phyloP scores from a whole-genome alignment of 2,113 vertebrate genomes.

The Budorcas taxicolor region DNA sequence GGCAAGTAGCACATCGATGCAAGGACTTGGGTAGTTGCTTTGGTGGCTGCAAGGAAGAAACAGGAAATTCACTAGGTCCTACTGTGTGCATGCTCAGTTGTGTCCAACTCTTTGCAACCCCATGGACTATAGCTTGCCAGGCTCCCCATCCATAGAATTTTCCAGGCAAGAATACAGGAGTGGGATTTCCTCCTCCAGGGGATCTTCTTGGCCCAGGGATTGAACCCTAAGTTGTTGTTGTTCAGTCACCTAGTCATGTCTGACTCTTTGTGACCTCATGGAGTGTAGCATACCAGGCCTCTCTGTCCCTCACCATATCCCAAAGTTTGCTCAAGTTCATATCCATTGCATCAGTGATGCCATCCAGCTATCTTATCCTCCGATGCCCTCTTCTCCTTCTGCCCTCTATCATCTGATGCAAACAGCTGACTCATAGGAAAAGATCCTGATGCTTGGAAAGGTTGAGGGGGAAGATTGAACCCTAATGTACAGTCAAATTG shows the following conservation, averaged over 20 bases:
- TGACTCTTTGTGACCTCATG: neutral
- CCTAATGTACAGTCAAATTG: neutral
- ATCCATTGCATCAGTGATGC: neutral
- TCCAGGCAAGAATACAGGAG: neutral
- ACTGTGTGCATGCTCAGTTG: neutral
- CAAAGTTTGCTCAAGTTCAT: neutral
- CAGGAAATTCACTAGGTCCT: neutral
- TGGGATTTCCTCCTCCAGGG: neutral
- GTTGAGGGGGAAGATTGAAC: neutral
- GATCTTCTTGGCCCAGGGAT: neutral
- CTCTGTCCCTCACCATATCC: neutral
- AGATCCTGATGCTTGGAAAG: neutral
- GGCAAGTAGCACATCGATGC: neutral
- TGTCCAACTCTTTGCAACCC: neutral
- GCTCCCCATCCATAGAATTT: neutral
- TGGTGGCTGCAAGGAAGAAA: neutral
- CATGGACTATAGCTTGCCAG: neutral
- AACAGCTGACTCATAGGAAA: neutral
- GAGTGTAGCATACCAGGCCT: neutral
- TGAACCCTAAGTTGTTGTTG: neutral
- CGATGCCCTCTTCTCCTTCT: neutral
- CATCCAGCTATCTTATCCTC: neutral
- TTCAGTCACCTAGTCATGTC: neutral
- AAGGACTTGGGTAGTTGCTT: neutral
- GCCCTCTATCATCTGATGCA: neutral